A percentile compares a stretch with the other conserved stretches of the same genome.
These are phyloP conservation scores for Pseudorhiza aurosa DNA, from an alignment of 30 jellyfish, hydroid and myxozoan genomes.

Conservation along the genomic window DNA sequence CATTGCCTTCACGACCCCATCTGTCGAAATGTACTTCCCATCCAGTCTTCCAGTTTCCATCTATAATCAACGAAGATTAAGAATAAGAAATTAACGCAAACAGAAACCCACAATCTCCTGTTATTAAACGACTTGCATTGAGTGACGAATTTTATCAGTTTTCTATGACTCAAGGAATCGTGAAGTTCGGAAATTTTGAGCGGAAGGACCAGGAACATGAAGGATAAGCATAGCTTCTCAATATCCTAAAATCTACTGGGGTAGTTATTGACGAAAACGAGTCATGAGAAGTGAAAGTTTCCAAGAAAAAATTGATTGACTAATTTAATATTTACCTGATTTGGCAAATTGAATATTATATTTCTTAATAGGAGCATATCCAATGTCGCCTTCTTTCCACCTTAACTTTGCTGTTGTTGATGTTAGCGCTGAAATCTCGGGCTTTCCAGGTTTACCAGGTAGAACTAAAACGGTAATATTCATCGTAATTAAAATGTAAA, in stretches of 20 bases:
- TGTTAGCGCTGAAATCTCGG: slow-evolving; percentile 34
- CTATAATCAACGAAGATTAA: no score
- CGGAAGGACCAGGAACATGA: no score
- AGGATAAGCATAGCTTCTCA: no score
- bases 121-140: no score
- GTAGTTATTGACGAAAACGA: no score
- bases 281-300: no score
- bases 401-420: slow-evolving; percentile 47
- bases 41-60: slow-evolving; percentile 65
- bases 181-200: no score
- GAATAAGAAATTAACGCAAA: no score
- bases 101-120: not conserved
- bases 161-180: no score
- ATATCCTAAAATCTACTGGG: no score
- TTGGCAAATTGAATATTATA: slow-evolving; percentile 60
- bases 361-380: slow-evolving; percentile 74
- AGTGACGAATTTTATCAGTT: no score
- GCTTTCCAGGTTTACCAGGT: slow-evolving; percentile 92
- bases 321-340: slow-evolving; percentile 78
- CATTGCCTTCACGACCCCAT: slow-evolving; percentile 69
- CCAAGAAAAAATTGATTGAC: no score
- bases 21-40: slow-evolving; percentile 56
- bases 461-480: slow-evolving; percentile 22
- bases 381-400: slow-evolving; percentile 91
- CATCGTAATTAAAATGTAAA: not conserved